Conservation (phyloP, 2,113 vertebrate genomes). For the Oceanites oceanicus region DNA sequence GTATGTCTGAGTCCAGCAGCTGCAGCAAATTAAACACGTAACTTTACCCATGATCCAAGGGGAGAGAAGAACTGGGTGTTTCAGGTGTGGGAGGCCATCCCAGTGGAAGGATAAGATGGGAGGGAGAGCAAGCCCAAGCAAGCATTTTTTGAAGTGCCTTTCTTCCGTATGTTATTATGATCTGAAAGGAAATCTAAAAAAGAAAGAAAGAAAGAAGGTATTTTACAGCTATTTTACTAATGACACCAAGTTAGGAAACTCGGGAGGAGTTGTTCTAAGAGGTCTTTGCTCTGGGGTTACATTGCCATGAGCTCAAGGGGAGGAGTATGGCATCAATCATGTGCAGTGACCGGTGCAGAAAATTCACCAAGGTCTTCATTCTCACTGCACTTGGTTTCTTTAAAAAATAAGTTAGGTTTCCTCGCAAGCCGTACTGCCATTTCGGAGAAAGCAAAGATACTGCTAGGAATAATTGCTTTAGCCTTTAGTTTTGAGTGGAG, state of each 20-base stretch:
- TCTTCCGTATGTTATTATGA: background rate
- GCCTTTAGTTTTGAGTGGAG: background rate
- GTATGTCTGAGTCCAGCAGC: background rate
- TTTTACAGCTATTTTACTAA: background rate
- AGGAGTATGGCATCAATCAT: background rate
- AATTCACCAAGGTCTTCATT: background rate
- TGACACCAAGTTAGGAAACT: background rate
- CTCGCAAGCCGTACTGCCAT: background rate
- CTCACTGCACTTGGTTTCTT: background rate
- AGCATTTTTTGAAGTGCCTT: background rate
- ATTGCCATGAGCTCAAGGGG: background rate
- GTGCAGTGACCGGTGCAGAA: background rate
- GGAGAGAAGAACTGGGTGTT: background rate
- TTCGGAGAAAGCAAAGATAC: background rate
- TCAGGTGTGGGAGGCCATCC: background rate
- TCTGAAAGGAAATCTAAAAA: background rate
- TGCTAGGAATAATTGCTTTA: slow-evolving; percentile 44
- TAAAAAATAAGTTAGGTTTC: background rate
- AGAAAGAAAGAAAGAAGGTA: background rate
- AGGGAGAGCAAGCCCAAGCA: background rate
- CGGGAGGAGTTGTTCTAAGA: background rate
- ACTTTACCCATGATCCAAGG: background rate
- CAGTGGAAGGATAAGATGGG: background rate
- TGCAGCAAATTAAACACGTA: rapidly evolving
- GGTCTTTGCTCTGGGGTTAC: background rate